Percentiles rank a stretch among this genome's conserved stretches.
Evolutionary conservation across 1,140 invertebrate genomes (phyloP).

Genomic region (Magallana ariakensis): DNA sequence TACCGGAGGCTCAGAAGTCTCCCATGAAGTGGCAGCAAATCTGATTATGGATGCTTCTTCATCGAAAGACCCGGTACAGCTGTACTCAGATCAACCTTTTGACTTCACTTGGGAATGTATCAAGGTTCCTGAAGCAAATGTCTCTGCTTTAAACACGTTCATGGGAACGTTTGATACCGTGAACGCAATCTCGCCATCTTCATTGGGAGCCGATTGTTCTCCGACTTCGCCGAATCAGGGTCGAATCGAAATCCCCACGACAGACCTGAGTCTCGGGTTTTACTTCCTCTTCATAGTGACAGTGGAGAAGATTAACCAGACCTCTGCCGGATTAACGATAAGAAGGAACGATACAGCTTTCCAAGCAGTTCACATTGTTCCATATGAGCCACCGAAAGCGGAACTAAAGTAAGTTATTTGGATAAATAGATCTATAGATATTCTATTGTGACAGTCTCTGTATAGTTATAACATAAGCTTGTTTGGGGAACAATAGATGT

Average conservation of each 20-base stretch:
- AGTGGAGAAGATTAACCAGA: background rate
- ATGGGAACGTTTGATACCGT: background rate
- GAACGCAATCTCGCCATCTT: background rate
- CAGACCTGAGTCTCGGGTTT: background rate
- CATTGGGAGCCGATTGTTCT: background rate
- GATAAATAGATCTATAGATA: too few species aligned
- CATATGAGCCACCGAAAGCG: slow-evolving; percentile 6
- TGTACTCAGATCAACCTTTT: background rate
- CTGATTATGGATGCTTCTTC: slow-evolving; percentile 16
- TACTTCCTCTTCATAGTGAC: background rate
- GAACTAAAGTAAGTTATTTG: background rate
- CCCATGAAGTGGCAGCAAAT: background rate
- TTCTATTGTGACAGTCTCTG: too few species aligned
- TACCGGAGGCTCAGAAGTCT: slow-evolving; percentile 2
- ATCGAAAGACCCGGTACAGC: background rate
- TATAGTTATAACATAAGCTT: too few species aligned
- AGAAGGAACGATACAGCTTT: background rate
- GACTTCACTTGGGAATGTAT: background rate
- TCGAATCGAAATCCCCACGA: background rate
- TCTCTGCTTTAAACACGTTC: background rate
- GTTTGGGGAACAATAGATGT: too few species aligned
- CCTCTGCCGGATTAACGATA: background rate
- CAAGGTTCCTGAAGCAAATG: background rate
- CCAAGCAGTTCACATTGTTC: slow-evolving; percentile 17
- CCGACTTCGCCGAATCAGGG: background rate